Evolutionary conservation across 2,888 invertebrate genomes (phyloP).

Genomic region (Trileptium ribeirensis): DNA sequence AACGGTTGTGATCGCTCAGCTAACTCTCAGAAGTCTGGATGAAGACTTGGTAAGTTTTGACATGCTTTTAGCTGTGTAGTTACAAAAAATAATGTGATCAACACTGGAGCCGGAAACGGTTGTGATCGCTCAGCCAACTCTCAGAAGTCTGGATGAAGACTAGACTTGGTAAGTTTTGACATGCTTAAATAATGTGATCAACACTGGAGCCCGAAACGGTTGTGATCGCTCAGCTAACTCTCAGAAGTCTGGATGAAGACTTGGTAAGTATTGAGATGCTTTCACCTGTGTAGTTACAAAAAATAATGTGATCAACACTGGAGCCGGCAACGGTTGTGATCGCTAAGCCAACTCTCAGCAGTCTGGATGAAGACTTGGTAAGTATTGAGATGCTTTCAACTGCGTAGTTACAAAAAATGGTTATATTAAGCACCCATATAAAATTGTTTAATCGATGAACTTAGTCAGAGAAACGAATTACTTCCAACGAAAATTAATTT

Average conservation of each 20-base stretch:
- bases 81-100: too few species aligned
- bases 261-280: conserved; percentile 15
- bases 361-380: conserved; percentile 19
- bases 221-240: not conserved
- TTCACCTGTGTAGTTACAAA: too few species aligned
- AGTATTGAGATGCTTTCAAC: too few species aligned
- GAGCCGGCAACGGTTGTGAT: not conserved
- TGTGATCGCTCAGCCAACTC: not conserved
- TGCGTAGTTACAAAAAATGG: too few species aligned
- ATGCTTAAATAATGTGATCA: too few species aligned
- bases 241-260: conserved; percentile 15
- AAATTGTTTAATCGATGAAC: too few species aligned
- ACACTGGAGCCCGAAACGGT: not conserved
- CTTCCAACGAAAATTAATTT: too few species aligned
- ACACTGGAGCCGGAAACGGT: not conserved
- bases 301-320: too few species aligned
- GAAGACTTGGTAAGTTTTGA: conserved; percentile 20
- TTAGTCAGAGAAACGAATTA: too few species aligned
- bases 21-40: not conserved
- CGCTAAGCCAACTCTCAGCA: not conserved
- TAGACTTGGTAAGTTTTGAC: conserved; percentile 18
- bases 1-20: not conserved
- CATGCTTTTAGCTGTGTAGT: too few species aligned
- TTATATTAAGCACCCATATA: too few species aligned
- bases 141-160: conserved; percentile 11